Evolutionary conservation across 2,113 vertebrate species (phyloP), one percentile per base, ranked within the genome.

Genomic region (Vulpes vulpes): DNA sequence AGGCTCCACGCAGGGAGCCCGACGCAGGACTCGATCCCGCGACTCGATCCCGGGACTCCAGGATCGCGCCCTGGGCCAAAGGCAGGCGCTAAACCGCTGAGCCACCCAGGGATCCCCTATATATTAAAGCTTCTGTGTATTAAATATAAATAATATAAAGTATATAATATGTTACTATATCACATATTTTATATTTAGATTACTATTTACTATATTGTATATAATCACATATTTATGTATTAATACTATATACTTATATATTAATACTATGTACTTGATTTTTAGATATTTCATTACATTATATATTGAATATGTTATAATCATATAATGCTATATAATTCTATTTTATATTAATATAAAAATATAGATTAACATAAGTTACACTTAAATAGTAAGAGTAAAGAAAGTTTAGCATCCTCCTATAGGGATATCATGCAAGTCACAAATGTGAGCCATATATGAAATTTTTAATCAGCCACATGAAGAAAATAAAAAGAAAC

Each of bases 401-500:
- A 79, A 69, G 78, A 32, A 38, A 27, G 14, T 35, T 20, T n/a
- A 30, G 5, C 53, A 57, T 69, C 64, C 14, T 65, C 9, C 51
- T 74, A 23, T 19, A 69, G 32, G 59, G 3, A 49, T 20, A 16
- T 25, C 23, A 74, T 7, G 2, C 11, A 67, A 30, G n/a, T 55
- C 57, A 89, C n/a, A 91, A 57, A 88, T n/a, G 1, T 79, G 95
- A 96, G 27, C 15, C 59, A 65, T 1, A 1, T 35, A 35, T 64
- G 35, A 51, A 76, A 91, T 49, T 93, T 62, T 17, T 76, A 27
- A 83, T 78, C 20, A n/a, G 80, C 3, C 9, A 80, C 51, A 89
- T 17, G 16, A 53, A 85, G 78, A 90, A 93, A 38, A 20, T 55
- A 85, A 88, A 89, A 96, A 85, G 30, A 89, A 81, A 93, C 3